These are phyloP conservation scores for Sebastes diaconus DNA, from an alignment of 2,797 vertebrate species.

Conservation along the genomic window DNA sequence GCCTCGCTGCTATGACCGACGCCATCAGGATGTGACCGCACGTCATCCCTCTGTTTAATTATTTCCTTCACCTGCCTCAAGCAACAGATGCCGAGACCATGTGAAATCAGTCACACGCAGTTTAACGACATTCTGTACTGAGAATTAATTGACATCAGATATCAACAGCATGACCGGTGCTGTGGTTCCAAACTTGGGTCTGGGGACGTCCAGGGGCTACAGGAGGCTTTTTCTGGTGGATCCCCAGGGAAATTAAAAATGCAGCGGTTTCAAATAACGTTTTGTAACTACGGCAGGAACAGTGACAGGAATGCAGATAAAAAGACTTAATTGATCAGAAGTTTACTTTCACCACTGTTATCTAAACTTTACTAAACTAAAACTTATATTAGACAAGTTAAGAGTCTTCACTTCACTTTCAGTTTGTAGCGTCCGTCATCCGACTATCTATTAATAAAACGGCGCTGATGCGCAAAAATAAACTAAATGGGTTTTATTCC, in stretches of 20 bases:
- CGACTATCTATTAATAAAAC: too few species aligned
- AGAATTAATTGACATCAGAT: constrained; percentile 57
- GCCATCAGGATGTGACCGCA: constrained; percentile 70
- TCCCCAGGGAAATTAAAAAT: background rate
- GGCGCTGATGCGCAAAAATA: too few species aligned
- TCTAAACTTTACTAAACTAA: background rate
- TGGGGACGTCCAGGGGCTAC: background rate
- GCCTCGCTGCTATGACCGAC: constrained; percentile 47
- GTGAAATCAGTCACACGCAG: constrained; percentile 47
- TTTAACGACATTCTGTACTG: constrained; percentile 34
- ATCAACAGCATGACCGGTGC: constrained; percentile 19
- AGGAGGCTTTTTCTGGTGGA: background rate
- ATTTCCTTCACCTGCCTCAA: constrained; percentile 78
- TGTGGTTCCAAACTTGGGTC: background rate
- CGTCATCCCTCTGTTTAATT: constrained; percentile 74
- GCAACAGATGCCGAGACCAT: constrained; percentile 40
- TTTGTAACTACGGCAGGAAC: background rate
- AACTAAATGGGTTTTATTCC: too few species aligned
- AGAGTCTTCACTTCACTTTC: too few species aligned
- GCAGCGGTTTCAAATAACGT: background rate
- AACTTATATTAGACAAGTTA: too few species aligned
- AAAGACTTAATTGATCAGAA: background rate
- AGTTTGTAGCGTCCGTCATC: too few species aligned
- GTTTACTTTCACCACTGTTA: background rate
- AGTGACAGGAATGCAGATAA: background rate